Percentiles rank a stretch among this genome's conserved stretches.
Conservation (phyloP, 2,797 vertebrate species). For the Microhierax caerulescens region DNA sequence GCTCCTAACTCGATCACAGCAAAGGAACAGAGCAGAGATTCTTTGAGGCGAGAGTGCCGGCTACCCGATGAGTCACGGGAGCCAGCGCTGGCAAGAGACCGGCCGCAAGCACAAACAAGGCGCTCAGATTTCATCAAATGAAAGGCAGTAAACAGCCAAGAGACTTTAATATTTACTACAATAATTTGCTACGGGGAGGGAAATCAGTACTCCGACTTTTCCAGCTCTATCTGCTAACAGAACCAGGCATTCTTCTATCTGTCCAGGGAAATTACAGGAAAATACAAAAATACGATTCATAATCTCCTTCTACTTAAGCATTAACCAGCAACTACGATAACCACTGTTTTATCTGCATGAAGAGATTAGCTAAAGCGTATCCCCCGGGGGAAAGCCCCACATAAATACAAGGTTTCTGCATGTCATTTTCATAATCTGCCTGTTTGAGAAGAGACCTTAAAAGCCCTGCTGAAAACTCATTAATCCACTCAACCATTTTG, state of each 20-base stretch:
- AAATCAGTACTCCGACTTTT: not conserved
- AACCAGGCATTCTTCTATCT: not conserved
- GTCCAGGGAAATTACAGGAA: not conserved
- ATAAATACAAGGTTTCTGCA: not conserved
- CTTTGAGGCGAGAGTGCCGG: accelerated
- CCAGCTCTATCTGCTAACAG: not conserved
- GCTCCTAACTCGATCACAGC: not conserved
- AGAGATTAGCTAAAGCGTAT: not conserved
- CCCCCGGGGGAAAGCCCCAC: not conserved
- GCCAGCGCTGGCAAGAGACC: not conserved
- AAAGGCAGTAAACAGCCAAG: not conserved
- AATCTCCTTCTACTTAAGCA: not conserved
- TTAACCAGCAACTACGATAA: not conserved
- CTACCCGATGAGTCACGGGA: not conserved
- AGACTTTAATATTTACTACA: not conserved
- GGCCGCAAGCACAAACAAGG: not conserved
- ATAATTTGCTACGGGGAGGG: not conserved
- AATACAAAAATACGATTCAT: not conserved
- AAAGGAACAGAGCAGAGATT: constrained; percentile 5
- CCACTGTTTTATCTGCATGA: not conserved
- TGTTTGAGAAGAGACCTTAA: not conserved
- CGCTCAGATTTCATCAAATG: constrained; percentile 1
- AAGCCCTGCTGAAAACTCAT: not conserved
- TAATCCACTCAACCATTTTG: not conserved
- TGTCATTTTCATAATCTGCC: not conserved